Percentiles rank a stretch among this genome's conserved stretches.
These are phyloP conservation scores for Sebastes matsubarae DNA, from an alignment of 2,797 vertebrate species.

Conservation along the genomic window DNA sequence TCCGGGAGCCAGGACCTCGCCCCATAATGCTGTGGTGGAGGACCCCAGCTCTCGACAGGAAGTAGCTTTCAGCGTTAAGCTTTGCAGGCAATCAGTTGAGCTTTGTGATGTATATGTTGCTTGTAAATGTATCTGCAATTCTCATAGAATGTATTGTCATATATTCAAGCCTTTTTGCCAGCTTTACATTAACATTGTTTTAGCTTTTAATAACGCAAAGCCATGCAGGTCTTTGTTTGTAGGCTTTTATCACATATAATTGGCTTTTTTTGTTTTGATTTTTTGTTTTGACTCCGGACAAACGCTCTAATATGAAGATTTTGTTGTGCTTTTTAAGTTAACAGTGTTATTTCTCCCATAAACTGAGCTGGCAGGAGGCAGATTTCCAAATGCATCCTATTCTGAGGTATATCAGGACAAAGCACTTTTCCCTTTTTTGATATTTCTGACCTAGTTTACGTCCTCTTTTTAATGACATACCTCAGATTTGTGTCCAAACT, in stretches of 20 bases:
- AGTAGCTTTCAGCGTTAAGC: conserved; percentile 73
- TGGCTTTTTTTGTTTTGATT: conserved; percentile 38
- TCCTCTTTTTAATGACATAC: conserved; percentile 49
- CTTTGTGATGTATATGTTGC: conserved; percentile 81
- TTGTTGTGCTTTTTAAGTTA: conserved; percentile 64
- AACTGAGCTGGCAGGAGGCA: conserved; percentile 79
- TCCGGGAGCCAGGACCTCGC: conserved; percentile 53
- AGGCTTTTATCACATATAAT: conserved; percentile 23
- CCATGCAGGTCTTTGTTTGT: conserved; percentile 45
- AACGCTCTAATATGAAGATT: conserved; percentile 80
- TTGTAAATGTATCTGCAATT: conserved; percentile 84
- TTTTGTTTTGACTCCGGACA: conserved; percentile 81
- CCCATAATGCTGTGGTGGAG: conserved; percentile 40
- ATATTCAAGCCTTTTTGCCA: conserved; percentile 79
- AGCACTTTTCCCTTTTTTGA: conserved; percentile 81
- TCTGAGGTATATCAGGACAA: conserved; percentile 78
- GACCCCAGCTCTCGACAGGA: conserved; percentile 53
- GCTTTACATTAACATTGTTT: conserved; percentile 70
- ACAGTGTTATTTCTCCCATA: conserved; percentile 69
- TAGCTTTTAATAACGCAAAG: conserved; percentile 45
- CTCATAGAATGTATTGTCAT: conserved; percentile 87
- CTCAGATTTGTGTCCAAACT: conserved; percentile 73
- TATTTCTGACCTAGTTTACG: conserved; percentile 52
- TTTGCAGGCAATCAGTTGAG: conserved; percentile 80
- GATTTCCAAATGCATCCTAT: conserved; percentile 73